Evolutionary conservation across 1,140 invertebrate genomes (phyloP).

Genomic region (Lasaia peninsularis): DNA sequence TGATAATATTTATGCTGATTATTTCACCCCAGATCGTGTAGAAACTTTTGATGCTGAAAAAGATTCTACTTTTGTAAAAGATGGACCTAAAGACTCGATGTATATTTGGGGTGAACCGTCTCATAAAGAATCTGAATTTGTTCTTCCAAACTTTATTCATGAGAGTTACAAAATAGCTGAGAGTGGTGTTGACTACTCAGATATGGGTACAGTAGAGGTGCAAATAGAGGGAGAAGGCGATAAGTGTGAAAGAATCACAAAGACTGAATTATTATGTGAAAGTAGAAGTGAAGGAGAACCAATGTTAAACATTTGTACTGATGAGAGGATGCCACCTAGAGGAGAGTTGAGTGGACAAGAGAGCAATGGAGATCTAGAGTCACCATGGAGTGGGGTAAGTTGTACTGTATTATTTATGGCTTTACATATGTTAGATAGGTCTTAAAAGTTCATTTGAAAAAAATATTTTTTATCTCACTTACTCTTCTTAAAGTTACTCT

Average conservation of each 20-base stretch:
- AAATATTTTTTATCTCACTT: no score
- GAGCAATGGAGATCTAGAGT: slow-evolving; percentile 86
- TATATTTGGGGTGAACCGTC: slow-evolving; percentile 65
- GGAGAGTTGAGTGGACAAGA: slow-evolving; percentile 90
- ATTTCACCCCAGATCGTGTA: slow-evolving; percentile 64
- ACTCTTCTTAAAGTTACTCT: no score
- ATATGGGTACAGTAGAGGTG: slow-evolving; percentile 35
- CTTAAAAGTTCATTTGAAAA: no score
- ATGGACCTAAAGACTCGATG: slow-evolving; percentile 47
- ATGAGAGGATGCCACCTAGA: slow-evolving; percentile 89
- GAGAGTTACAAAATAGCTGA: slow-evolving; percentile 68
- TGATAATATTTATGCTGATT: slow-evolving; percentile 68
- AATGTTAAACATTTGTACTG: slow-evolving; percentile 86
- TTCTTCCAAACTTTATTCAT: slow-evolving; percentile 68
- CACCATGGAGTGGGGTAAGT: slow-evolving; percentile 80
- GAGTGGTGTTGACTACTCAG: slow-evolving; percentile 53
- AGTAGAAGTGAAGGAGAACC: slow-evolving; percentile 79
- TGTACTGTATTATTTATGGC: slow-evolving; percentile 4
- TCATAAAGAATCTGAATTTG: slow-evolving; percentile 65
- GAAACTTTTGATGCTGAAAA: slow-evolving; percentile 68
- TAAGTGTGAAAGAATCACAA: slow-evolving; percentile 54
- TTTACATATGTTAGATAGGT: neutral
- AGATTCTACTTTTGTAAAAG: slow-evolving; percentile 42
- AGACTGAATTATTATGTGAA: slow-evolving; percentile 75
- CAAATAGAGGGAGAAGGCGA: slow-evolving; percentile 36